A percentile compares a stretch with the other conserved stretches of the same genome.
Conservation (phyloP, 2,888 invertebrate species). For the Lamellibrachia satsuma region DNA sequence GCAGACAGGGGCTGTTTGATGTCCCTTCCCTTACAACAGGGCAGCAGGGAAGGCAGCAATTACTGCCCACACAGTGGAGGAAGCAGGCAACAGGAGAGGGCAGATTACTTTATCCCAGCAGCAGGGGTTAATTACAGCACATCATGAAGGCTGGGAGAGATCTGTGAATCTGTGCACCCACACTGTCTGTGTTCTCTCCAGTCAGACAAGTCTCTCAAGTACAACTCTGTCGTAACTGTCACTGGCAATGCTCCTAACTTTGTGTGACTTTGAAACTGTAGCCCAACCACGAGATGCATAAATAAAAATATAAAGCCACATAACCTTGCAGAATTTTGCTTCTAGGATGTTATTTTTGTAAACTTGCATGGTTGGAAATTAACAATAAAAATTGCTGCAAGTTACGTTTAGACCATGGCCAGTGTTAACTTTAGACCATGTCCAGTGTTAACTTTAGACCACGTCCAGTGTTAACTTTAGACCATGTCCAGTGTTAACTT, state of each 20-base stretch:
- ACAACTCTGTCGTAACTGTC: background rate
- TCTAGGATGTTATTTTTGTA: too few species aligned
- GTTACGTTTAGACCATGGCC: too few species aligned
- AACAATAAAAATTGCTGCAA: too few species aligned
- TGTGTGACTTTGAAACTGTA: background rate
- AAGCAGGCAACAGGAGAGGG: background rate
- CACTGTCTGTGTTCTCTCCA: background rate
- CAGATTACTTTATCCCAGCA: background rate
- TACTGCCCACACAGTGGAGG: background rate
- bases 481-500: too few species aligned
- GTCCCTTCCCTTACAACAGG: background rate
- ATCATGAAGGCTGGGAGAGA: background rate
- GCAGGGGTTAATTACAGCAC: constrained; percentile 6
- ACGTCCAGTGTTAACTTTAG: too few species aligned
- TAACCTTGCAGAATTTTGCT: too few species aligned
- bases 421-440: too few species aligned
- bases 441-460: too few species aligned
- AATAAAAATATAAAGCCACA: too few species aligned
- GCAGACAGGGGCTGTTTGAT: background rate
- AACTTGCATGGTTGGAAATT: too few species aligned
- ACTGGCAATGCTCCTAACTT: background rate
- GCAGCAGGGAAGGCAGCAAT: constrained; percentile 12
- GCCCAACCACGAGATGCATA: background rate
- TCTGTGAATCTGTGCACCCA: background rate
- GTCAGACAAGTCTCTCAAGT: background rate